These are phyloP conservation scores for Caenorhabditis doughertyi DNA, from an alignment of 2,888 invertebrate species.

Conservation along the genomic window DNA sequence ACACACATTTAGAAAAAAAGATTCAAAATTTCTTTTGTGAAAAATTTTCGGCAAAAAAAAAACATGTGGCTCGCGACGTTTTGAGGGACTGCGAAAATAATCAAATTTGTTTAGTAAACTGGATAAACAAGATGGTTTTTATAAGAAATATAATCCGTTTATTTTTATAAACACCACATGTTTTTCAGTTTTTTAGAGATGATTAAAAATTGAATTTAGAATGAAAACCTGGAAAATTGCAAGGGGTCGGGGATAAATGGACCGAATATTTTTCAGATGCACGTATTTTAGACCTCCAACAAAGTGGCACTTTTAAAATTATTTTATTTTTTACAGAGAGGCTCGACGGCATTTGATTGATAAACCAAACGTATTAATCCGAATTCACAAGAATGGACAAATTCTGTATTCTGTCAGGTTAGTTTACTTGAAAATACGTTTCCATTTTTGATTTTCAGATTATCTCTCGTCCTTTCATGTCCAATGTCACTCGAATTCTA, in stretches of 20 bases:
- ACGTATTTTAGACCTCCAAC: too few species aligned
- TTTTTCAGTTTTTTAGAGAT: not conserved
- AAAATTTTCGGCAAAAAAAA: conserved; percentile 10
- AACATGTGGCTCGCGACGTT: not conserved
- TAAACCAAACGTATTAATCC: conserved; percentile 90
- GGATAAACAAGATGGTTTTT: conserved; percentile 17
- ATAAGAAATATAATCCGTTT: conserved; percentile 21
- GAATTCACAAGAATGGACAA: conserved; percentile 87
- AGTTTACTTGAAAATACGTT: too few species aligned
- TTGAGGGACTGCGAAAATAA: conserved; percentile 23
- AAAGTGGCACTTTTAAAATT: not conserved
- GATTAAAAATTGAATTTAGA: not conserved
- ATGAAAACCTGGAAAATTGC: not conserved
- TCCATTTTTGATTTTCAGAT: conserved; percentile 86
- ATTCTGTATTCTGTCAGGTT: conserved; percentile 75
- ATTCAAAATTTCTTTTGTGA: conserved; percentile 21
- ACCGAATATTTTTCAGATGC: not conserved
- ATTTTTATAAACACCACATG: not conserved
- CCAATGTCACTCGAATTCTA: conserved; percentile 98
- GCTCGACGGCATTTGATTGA: conserved; percentile 87
- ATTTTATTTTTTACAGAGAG: conserved; percentile 84
- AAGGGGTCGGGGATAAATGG: not conserved
- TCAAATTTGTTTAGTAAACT: conserved; percentile 20
- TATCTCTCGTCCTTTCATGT: conserved; percentile 95
- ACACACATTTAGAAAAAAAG: conserved; percentile 14